A percentile compares a stretch with the other conserved stretches of the same genome.
Conservation (phyloP, 2,797 vertebrate species). For the Okamejei kenojei region DNA sequence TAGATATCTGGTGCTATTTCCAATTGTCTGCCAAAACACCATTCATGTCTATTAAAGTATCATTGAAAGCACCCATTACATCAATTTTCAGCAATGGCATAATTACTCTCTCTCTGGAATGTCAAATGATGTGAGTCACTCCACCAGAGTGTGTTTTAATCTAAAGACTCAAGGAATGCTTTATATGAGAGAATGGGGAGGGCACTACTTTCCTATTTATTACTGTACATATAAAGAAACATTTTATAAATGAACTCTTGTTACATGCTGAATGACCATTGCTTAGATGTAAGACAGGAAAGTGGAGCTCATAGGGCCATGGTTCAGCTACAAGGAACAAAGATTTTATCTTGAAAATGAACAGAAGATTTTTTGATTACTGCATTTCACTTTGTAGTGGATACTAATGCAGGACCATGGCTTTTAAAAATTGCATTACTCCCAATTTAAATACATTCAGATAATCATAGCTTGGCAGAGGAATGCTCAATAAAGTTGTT, state of each 20-base stretch:
- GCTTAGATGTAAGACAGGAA: slow-evolving; percentile 40
- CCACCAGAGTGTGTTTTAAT: slow-evolving; percentile 52
- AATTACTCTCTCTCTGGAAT: slow-evolving; percentile 67
- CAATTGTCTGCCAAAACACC: slow-evolving; percentile 58
- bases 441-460: slow-evolving; percentile 29
- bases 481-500: slow-evolving; percentile 17
- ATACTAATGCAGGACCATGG: slow-evolving; percentile 26
- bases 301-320: slow-evolving; percentile 40
- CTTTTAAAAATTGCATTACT: slow-evolving; percentile 32
- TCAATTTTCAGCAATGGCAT: slow-evolving; percentile 58
- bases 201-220: slow-evolving; percentile 42
- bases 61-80: slow-evolving; percentile 62
- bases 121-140: slow-evolving; percentile 63
- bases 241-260: slow-evolving; percentile 42
- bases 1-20: slow-evolving; percentile 54
- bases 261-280: slow-evolving; percentile 38
- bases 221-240: slow-evolving; percentile 38
- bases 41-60: slow-evolving; percentile 59
- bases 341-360: slow-evolving; percentile 39
- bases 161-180: slow-evolving; percentile 54
- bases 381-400: slow-evolving; percentile 37
- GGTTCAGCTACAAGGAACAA: slow-evolving; percentile 36
- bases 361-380: slow-evolving; percentile 36
- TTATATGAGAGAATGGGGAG: slow-evolving; percentile 48
- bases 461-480: slow-evolving; percentile 5